Conservation (phyloP, 2,113 vertebrate genomes). For the Galeopterus variegatus region DNA sequence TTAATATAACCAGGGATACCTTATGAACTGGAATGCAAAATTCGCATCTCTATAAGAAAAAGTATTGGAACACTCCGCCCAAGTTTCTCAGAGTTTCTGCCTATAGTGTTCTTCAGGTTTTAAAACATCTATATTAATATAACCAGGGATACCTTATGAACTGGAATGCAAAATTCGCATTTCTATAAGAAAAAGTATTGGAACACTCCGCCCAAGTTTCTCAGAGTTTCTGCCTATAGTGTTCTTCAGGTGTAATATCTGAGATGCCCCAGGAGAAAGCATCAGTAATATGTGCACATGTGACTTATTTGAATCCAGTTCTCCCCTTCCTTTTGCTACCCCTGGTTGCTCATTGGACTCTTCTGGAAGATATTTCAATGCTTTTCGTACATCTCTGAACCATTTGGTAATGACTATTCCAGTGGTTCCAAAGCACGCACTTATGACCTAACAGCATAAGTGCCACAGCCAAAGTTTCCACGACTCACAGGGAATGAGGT, state of each 20-base stretch:
- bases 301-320: neutral
- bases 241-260: neutral
- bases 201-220: neutral
- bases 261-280: neutral
- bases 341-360: neutral
- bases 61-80: too few relatives aligned
- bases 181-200: neutral
- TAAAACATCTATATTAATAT: conserved; percentile 27
- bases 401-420: neutral
- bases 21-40: neutral
- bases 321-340: neutral
- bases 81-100: neutral
- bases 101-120: neutral
- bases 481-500: neutral
- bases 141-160: neutral
- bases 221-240: neutral
- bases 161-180: neutral
- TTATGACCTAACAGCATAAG: neutral
- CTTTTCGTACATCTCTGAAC: neutral
- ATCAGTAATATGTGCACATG: neutral
- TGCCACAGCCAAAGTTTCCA: neutral
- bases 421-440: neutral
- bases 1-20: neutral
- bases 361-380: neutral
- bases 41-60: neutral